Conservation (phyloP, 2,888 invertebrate genomes). For the Ischnura elegans region DNA sequence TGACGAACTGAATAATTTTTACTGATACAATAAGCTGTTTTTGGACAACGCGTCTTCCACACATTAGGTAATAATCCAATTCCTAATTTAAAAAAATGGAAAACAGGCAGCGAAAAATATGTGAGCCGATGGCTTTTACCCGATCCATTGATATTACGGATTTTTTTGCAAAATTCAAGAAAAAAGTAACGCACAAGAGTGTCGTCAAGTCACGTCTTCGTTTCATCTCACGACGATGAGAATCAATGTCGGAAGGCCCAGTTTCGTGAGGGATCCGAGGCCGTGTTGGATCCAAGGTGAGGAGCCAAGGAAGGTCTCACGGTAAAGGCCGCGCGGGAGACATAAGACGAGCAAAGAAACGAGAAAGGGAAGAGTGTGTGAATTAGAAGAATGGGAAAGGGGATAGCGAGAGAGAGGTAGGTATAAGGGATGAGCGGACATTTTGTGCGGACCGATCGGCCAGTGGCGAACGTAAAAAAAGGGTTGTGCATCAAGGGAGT, state of each 20-base stretch:
- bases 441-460: constrained; percentile 22
- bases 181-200: background rate
- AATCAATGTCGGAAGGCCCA: background rate
- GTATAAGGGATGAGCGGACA: constrained; percentile 1
- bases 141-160: no score
- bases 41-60: no score
- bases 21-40: no score
- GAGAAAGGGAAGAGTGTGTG: background rate
- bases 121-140: no score
- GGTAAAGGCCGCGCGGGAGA: background rate
- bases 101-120: no score
- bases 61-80: no score
- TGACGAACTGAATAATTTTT: no score
- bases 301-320: background rate
- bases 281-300: background rate
- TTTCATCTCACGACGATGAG: background rate
- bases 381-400: background rate
- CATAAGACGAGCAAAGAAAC: background rate
- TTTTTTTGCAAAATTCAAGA: no score
- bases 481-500: background rate
- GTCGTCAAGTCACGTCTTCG: background rate
- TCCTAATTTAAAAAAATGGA: no score
- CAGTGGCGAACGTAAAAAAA: constrained; percentile 35
- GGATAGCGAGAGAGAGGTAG: background rate
- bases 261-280: background rate